Base-by-base conservation (phyloP, 2,888 invertebrate genomes). In the Drosophila subquinaria region DNA sequence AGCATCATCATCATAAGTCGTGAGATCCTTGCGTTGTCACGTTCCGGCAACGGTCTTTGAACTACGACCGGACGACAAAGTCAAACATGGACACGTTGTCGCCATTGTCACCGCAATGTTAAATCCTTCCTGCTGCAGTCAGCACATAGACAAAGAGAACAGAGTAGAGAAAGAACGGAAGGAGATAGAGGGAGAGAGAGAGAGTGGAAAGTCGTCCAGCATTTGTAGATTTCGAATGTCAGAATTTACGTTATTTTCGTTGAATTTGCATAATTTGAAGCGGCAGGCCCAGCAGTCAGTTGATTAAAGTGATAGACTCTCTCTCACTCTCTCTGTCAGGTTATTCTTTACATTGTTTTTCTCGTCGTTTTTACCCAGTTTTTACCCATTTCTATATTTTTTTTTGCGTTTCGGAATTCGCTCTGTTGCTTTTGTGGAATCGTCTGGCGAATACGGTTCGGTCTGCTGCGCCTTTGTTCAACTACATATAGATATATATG, bases 251-350 rank as follows among this genome's bases (percentile, higher is more conserved):
- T 85, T 86, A 86, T 85, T 85, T 88, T 76, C 64, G 81, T 86
- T 74, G 78, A 86, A 88, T 88, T 85, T 85, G 87, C 84, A 85
- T 85, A 85, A 85, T 85, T 85, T 80, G 59, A 43, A 69, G 55
- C 64, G 67, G 57, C 78, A 76, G 76, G 51, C 35, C 57, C 55
- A 53, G 47, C 73, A 70, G 64, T 60, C 81, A 86, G 84, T 85
- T 85, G 87, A 85, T 85, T 88, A 85, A 85, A 88, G 88, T 81
- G 87, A 86, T 88, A 75, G 88, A 88, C 87, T 74, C 73, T 69
- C 17, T 17, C 1, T 17, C n/a, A n/a, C 17, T 17, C 17, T 17
- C 87, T 73, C 73, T 69, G 68, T 70, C 79, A 52, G 81, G 62
- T 30, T 61, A 51, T 40, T 13, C 53, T 61, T 53, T 61, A 47